These are phyloP conservation scores for Grus americana DNA, from an alignment of 2,113 vertebrate genomes.

Conservation along the genomic window DNA sequence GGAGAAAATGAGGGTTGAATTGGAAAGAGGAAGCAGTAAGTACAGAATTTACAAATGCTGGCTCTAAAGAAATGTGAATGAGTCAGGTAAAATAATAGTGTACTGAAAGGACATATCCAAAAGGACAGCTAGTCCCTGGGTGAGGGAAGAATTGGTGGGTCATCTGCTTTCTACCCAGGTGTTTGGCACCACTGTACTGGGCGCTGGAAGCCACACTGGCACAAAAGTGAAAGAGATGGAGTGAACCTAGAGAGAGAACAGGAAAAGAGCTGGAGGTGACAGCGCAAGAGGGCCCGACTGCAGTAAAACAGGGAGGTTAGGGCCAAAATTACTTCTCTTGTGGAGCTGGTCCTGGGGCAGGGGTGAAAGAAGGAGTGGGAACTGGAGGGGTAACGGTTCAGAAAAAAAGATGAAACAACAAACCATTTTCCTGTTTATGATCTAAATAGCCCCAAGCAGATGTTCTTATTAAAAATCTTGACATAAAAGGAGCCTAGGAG, in stretches of 20 bases:
- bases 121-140: not conserved
- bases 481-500: not conserved
- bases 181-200: not conserved
- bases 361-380: not conserved
- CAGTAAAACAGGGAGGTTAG: not conserved
- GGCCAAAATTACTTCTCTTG: not conserved
- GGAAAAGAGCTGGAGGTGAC: not conserved
- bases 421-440: not conserved
- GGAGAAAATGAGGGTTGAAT: not conserved
- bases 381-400: not conserved
- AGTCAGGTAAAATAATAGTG: not conserved
- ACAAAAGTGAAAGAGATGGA: not conserved
- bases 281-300: accelerated
- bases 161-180: not conserved
- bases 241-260: not conserved
- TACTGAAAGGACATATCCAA: not conserved
- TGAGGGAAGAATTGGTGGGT: not conserved
- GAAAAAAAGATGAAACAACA: not conserved
- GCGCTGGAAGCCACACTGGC: not conserved
- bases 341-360: not conserved
- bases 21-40: conserved; percentile 21
- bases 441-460: not conserved
- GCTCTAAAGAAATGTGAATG: not conserved
- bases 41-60: not conserved
- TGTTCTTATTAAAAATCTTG: not conserved